phyloP scores from a whole-genome alignment of 2,888 invertebrate species.

The Leptinotarsa juncta region DNA sequence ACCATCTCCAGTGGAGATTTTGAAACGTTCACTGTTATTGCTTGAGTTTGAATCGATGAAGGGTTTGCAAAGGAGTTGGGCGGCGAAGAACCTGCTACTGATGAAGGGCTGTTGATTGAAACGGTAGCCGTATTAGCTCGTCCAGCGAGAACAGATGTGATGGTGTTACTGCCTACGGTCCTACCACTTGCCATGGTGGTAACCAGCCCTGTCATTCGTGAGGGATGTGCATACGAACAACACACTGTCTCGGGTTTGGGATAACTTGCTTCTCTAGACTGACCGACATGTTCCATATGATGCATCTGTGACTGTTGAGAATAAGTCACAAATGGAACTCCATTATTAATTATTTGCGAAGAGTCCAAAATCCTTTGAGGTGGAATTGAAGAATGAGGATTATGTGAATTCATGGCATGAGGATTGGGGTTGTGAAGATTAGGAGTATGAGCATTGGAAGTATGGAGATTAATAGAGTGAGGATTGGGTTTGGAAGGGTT shows the following conservation, averaged over 20 bases:
- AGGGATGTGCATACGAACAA: conserved; percentile 45
- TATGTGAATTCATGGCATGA: conserved; percentile 44
- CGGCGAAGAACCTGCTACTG: conserved; percentile 60
- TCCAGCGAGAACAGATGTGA: conserved; percentile 83
- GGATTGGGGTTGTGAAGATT: conserved; percentile 24
- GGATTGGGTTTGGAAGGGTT: conserved; percentile 28
- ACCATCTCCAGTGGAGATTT: conserved; percentile 82
- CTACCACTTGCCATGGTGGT: conserved; percentile 79
- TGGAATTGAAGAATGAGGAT: not conserved
- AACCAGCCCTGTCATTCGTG: conserved; percentile 62
- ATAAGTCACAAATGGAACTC: conserved; percentile 43
- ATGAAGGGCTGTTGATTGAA: conserved; percentile 74
- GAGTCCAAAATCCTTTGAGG: conserved; percentile 42
- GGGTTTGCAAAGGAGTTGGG: conserved; percentile 57
- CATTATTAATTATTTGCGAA: conserved; percentile 41
- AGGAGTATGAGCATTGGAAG: conserved; percentile 52
- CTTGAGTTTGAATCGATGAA: conserved; percentile 45
- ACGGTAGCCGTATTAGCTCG: conserved; percentile 82
- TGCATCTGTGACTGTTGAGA: conserved; percentile 42
- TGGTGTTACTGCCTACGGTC: conserved; percentile 83
- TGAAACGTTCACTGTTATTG: conserved; percentile 64
- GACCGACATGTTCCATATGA: conserved; percentile 33
- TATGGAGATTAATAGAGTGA: not conserved
- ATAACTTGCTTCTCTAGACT: conserved; percentile 33
- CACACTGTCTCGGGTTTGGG: conserved; percentile 45